Evolutionary conservation across 2,797 vertebrate genomes (phyloP).

Genomic region (Agapornis canus): DNA sequence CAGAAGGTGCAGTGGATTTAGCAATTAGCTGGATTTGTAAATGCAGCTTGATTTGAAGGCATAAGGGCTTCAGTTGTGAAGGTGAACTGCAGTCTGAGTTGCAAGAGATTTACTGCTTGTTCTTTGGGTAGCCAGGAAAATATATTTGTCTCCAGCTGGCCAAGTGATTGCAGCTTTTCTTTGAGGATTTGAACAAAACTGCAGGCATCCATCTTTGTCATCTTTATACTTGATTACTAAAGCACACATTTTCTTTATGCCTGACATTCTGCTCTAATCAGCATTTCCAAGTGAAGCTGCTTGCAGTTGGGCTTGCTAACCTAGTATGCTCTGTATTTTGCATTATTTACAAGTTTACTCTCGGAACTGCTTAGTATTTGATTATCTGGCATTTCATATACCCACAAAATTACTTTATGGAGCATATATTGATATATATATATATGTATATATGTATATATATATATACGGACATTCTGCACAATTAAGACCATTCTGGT

Average conservation of each 20-base stretch:
- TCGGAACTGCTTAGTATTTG: constrained; percentile 2
- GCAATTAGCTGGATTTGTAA: background rate
- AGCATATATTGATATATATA: background rate
- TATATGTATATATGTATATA: too few species aligned
- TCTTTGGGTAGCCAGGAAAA: constrained; percentile 28
- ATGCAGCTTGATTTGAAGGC: background rate
- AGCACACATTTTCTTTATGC: constrained; percentile 18
- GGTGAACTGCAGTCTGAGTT: background rate
- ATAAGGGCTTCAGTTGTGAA: background rate
- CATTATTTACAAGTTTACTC: constrained; percentile 29
- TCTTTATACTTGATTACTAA: constrained; percentile 31
- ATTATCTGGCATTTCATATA: constrained; percentile 9
- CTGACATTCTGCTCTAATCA: constrained; percentile 43
- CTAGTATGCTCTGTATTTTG: background rate
- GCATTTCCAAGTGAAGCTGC: constrained; percentile 29
- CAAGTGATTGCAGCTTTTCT: constrained; percentile 43
- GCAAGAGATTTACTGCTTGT: background rate
- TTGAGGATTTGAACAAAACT: constrained; percentile 32
- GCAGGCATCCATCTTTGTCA: constrained; percentile 32
- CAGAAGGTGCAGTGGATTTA: background rate
- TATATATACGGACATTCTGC: background rate
- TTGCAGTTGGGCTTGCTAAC: background rate
- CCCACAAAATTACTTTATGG: background rate
- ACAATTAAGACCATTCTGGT: background rate
- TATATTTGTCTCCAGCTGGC: constrained; percentile 26